phyloP scores from a whole-genome alignment of 2,888 invertebrate genomes.

The Odontocolon sp. region DNA sequence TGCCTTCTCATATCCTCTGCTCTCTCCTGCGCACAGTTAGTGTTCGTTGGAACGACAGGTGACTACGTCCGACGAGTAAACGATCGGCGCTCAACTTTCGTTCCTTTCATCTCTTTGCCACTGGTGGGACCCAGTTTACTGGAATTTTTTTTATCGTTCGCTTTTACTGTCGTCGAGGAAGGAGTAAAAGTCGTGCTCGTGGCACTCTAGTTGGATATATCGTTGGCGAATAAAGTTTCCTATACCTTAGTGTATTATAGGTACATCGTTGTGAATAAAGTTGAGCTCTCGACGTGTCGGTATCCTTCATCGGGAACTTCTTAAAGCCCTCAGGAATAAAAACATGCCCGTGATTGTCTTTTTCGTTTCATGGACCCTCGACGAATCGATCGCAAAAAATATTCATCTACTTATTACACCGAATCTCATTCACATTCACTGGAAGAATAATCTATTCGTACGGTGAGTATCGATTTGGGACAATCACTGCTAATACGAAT shows the following conservation, averaged over 20 bases:
- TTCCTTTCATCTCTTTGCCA: constrained; percentile 14
- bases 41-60: constrained; percentile 30
- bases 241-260: constrained; percentile 3
- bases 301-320: constrained; percentile 12
- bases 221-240: constrained; percentile 32
- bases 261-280: constrained; percentile 34
- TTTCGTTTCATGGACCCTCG: neutral
- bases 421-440: neutral
- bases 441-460: neutral
- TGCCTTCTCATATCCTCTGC: constrained; percentile 6
- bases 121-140: neutral
- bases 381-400: neutral
- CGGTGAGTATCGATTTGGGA: no score
- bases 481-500: no score
- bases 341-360: constrained; percentile 33
- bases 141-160: constrained; percentile 34
- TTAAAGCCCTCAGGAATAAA: neutral
- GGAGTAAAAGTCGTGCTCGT: constrained; percentile 14
- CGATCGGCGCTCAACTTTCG: constrained; percentile 22
- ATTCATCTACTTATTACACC: neutral
- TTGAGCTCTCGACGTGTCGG: constrained; percentile 16
- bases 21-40: neutral
- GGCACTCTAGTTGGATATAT: constrained; percentile 1
- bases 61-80: constrained; percentile 25
- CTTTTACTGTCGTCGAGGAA: constrained; percentile 22